Evolutionary conservation across 2,888 invertebrate genomes (phyloP).

Genomic region (Caenorhabditis parvicauda): DNA sequence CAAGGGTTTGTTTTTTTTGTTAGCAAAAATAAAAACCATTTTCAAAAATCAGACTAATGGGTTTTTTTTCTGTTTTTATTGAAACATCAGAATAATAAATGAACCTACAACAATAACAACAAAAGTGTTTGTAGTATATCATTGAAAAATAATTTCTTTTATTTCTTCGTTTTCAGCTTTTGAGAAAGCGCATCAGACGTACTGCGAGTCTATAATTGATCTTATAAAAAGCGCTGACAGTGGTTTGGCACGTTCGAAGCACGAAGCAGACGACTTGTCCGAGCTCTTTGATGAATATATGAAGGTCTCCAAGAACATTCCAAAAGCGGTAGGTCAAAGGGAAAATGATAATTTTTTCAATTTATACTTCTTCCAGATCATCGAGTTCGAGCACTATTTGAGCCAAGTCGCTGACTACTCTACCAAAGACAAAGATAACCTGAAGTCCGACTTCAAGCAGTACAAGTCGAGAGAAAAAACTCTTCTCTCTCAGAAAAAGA

Average conservation of each 20-base stretch:
- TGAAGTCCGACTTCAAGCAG: constrained; percentile 19
- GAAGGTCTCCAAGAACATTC: background rate
- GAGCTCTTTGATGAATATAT: constrained; percentile 18
- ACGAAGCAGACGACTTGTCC: constrained; percentile 16
- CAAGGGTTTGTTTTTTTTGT: constrained; percentile 14
- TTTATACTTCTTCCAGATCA: constrained; percentile 17
- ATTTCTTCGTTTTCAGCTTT: constrained; percentile 11
- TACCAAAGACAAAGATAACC: constrained; percentile 33
- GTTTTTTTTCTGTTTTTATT: too few relatives aligned
- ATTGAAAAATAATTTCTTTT: too few relatives aligned
- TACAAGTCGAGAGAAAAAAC: constrained; percentile 30
- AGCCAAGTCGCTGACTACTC: constrained; percentile 28
- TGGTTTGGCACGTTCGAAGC: constrained; percentile 14
- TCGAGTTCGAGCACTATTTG: constrained; percentile 24
- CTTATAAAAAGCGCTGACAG: constrained; percentile 26
- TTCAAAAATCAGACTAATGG: too few relatives aligned
- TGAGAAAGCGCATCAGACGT: constrained; percentile 16
- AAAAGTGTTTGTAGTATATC: too few relatives aligned
- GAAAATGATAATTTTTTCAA: background rate
- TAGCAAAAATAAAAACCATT: too few relatives aligned
- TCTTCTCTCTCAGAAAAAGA: too few relatives aligned
- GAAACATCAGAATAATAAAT: too few relatives aligned
- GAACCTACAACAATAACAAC: too few relatives aligned
- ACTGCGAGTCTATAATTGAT: constrained; percentile 27
- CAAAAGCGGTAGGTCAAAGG: background rate